Percentiles rank a stretch among this genome's conserved stretches.
Evolutionary conservation across 2,113 vertebrate genomes (phyloP).

Genomic region (Strix uralensis): DNA sequence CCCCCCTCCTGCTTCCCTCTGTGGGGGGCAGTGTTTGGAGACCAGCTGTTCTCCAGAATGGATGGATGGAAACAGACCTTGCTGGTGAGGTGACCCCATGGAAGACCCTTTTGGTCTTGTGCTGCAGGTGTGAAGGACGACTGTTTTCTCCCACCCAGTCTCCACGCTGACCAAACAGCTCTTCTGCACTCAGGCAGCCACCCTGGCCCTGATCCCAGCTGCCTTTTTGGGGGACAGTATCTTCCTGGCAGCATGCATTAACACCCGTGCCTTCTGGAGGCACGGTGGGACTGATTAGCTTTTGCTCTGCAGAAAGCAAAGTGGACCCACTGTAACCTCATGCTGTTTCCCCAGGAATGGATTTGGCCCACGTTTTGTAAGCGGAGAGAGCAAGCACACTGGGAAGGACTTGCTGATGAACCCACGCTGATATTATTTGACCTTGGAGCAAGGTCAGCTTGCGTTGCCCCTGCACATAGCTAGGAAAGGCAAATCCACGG

Average conservation of each 20-base stretch:
- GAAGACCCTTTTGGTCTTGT: not conserved
- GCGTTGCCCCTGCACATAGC: not conserved
- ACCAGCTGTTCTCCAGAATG: not conserved
- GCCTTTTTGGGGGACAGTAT: not conserved
- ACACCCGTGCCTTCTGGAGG: not conserved
- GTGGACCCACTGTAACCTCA: not conserved
- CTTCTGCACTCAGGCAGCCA: accelerated
- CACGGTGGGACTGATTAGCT: not conserved
- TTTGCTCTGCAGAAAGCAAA: not conserved
- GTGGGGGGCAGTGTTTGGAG: too few species aligned
- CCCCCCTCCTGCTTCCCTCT: not conserved
- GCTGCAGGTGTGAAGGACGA: accelerated
- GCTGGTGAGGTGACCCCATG: not conserved
- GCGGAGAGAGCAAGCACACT: not conserved
- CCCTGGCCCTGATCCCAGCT: not conserved
- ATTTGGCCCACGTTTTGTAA: not conserved
- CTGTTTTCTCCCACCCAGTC: not conserved
- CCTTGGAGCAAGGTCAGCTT: conserved; percentile 32
- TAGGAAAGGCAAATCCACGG: not conserved
- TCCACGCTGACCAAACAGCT: not conserved
- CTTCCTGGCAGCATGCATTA: accelerated
- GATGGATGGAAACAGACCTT: not conserved
- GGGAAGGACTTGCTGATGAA: not conserved
- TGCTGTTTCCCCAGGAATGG: not conserved
- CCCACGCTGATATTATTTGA: not conserved